Conservation (phyloP, 2,113 vertebrate genomes). For the Saguinus imperator region DNA sequence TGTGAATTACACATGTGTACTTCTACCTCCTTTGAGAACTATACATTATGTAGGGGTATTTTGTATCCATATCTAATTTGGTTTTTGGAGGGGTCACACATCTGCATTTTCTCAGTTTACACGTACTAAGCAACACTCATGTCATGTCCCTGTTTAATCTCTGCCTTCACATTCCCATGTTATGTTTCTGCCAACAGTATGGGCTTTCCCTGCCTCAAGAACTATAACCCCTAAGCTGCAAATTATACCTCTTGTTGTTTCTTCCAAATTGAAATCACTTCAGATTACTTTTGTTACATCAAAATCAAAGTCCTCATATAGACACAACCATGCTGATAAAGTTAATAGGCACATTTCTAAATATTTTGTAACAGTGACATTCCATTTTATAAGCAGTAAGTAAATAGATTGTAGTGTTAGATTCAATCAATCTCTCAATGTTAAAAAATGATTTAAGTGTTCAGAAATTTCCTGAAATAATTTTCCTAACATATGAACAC, state of each 20-base stretch:
- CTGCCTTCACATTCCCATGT: constrained; percentile 25
- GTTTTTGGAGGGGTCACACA: neutral
- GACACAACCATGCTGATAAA: neutral
- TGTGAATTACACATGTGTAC: neutral
- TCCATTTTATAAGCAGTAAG: neutral
- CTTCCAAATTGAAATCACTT: neutral
- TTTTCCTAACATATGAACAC: neutral
- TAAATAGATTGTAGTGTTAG: neutral
- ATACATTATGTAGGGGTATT: neutral
- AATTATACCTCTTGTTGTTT: neutral
- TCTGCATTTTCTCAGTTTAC: constrained; percentile 55
- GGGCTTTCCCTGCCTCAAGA: neutral
- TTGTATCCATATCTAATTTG: neutral
- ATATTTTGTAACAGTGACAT: neutral
- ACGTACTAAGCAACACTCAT: neutral
- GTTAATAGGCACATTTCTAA: neutral
- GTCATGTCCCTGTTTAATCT: constrained; percentile 16
- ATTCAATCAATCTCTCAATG: neutral
- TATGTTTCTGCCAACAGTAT: constrained; percentile 20
- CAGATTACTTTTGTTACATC: neutral
- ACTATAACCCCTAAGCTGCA: neutral
- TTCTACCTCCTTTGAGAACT: neutral
- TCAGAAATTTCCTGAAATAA: neutral
- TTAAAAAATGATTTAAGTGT: neutral
- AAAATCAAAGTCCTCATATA: neutral